Conservation (phyloP, 2,888 invertebrate species). For the Conops quadrifasciatus region DNA sequence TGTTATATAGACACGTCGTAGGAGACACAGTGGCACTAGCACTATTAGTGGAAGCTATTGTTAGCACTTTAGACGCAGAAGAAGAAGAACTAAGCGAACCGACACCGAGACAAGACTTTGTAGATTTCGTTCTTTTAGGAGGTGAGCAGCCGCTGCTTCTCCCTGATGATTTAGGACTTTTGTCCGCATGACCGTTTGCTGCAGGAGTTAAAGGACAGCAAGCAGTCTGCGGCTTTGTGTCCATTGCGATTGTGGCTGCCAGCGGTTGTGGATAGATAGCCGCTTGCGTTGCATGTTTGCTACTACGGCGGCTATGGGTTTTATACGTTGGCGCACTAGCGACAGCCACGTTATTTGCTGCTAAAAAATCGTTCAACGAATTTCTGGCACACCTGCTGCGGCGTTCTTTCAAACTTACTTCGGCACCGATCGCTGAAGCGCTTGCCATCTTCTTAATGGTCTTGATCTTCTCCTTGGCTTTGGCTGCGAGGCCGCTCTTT, state of each 20-base stretch:
- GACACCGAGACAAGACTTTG: slow-evolving; percentile 18
- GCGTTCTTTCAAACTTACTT: slow-evolving; percentile 52
- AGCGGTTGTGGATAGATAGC: slow-evolving; percentile 51
- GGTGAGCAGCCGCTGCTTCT: slow-evolving; percentile 24
- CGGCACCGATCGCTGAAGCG: slow-evolving; percentile 42
- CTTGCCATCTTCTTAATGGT: slow-evolving; percentile 68
- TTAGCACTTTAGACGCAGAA: slow-evolving; percentile 5
- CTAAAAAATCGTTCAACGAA: slow-evolving; percentile 65
- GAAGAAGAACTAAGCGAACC: slow-evolving; percentile 8
- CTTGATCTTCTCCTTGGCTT: slow-evolving; percentile 73
- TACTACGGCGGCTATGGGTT: slow-evolving; percentile 31
- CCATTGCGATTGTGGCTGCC: slow-evolving; percentile 42
- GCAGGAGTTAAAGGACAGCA: slow-evolving; percentile 52
- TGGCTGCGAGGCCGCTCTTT: slow-evolving; percentile 73
- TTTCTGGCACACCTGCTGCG: slow-evolving; percentile 46
- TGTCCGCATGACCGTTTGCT: slow-evolving; percentile 54
- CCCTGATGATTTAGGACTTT: slow-evolving; percentile 52
- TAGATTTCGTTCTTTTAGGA: not conserved
- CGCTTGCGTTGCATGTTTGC: slow-evolving; percentile 40
- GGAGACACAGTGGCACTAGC: not conserved
- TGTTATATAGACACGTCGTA: slow-evolving; percentile 19
- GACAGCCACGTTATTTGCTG: slow-evolving; percentile 60
- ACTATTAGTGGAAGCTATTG: not conserved
- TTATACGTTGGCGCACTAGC: slow-evolving; percentile 32
- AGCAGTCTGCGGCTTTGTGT: slow-evolving; percentile 54